Evolutionary conservation across 2,888 invertebrate genomes (phyloP), one percentile per base, ranked within the genome.

Genomic region (Pseudolycoriella hygida): DNA sequence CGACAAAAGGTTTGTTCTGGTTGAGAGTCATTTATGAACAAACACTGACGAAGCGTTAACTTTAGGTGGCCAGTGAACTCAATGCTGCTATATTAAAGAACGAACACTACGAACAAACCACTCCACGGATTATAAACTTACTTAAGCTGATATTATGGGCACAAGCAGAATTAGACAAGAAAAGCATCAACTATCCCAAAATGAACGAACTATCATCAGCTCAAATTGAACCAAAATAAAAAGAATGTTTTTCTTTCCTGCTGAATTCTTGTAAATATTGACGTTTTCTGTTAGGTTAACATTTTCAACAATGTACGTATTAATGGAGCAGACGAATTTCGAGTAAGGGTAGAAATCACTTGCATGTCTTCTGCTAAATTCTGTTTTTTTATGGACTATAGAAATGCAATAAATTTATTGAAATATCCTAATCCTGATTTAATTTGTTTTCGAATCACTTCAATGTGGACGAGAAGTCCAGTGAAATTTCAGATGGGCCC

Each of bases 31-130:
- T 14, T 34, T 34, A 14, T 34, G 34, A 34, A 34, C 5, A 34
- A 10, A 10, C 5, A 34, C 12, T 34, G 4, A 41, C 14, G 30
- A 17, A 17, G 8, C 11, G 14, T 38, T 14, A n/a, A 43, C 17
- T 37, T 18, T 37, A 86, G 85, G 85, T 96, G 58, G 96, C 96
- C 17, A 93, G 93, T 68, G 94, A 96, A 69, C 72, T 97, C 15
- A 97, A 97, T 67, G 89, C 94, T 42, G 94, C 96, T n/a, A 93
- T 97, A 54, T 68, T 97, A 45, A 87, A 90, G 61, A 84, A 85
- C 69, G 93, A 96, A 61, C 86, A 90, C 57, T 80, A 84, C 60
- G 88, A 90, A 59, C 80, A 84, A 42, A 89, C 88, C 2, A 85
- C 87, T 47, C 92, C 94, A 2, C 85, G 92, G 61, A 71, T 97